Conservation (phyloP, 2,797 vertebrate species). For the Tragelaphus oryx region DNA sequence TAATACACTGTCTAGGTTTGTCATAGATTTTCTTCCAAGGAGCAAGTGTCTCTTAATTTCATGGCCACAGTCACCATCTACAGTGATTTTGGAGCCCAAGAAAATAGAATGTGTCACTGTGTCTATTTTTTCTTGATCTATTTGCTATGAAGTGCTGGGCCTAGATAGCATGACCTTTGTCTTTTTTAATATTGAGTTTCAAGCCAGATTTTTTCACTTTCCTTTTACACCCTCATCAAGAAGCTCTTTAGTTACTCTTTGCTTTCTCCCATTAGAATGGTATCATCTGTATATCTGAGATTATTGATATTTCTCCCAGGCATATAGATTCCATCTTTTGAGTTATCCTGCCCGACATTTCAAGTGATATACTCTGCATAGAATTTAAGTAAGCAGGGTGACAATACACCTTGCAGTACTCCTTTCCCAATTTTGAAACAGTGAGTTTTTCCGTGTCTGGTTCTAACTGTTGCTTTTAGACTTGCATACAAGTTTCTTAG, state of each 20-base stretch:
- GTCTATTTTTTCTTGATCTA: not conserved
- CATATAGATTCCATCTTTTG: not conserved
- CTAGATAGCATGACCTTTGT: not conserved
- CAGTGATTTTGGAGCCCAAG: not conserved
- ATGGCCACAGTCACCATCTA: not conserved
- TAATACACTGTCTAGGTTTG: not conserved
- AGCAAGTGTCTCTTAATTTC: not conserved
- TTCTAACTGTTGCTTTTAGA: not conserved
- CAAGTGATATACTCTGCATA: not conserved
- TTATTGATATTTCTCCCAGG: not conserved
- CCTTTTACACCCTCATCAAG: not conserved
- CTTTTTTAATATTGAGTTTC: not conserved
- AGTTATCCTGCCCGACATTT: rapidly evolving
- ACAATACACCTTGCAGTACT: not conserved
- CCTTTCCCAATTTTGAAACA: not conserved
- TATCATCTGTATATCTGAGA: not conserved
- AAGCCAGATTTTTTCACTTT: not conserved
- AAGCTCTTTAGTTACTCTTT: not conserved
- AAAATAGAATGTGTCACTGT: not conserved
- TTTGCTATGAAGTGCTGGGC: not conserved
- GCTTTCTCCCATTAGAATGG: not conserved
- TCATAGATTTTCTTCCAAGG: not conserved
- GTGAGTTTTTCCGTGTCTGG: not conserved
- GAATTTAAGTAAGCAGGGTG: not conserved
- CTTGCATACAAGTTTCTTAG: not conserved